Conservation (phyloP, 2,113 vertebrate genomes). For the Toxotes jaculatrix region DNA sequence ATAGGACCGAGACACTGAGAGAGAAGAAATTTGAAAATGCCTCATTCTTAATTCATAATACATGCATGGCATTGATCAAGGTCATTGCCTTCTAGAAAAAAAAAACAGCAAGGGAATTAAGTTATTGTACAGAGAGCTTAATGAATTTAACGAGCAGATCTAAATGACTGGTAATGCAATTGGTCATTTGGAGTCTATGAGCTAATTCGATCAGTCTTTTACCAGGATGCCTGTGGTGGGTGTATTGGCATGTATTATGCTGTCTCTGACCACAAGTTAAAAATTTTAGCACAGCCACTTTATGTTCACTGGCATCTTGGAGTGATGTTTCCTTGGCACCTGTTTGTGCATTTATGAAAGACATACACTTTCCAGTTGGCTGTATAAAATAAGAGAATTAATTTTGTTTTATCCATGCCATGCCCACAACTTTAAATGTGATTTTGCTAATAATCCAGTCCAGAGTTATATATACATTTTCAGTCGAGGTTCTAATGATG, state of each 20-base stretch:
- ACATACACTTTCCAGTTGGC: slow-evolving; percentile 23
- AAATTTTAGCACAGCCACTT: slow-evolving; percentile 16
- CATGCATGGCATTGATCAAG: slow-evolving; percentile 25
- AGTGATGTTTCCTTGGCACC: slow-evolving; percentile 7
- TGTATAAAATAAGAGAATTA: slow-evolving; percentile 4
- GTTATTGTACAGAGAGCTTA: neutral
- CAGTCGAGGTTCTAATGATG: neutral
- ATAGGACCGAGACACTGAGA: slow-evolving; percentile 17
- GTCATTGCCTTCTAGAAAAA: slow-evolving; percentile 26
- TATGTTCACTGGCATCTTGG: slow-evolving; percentile 27
- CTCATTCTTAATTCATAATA: slow-evolving; percentile 1
- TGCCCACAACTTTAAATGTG: neutral
- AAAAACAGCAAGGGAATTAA: neutral
- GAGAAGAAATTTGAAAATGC: neutral
- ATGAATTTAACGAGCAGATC: neutral
- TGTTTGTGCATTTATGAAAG: slow-evolving; percentile 7
- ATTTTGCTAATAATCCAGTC: neutral
- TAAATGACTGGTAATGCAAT: neutral
- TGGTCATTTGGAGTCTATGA: neutral
- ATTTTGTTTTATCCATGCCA: neutral
- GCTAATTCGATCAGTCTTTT: slow-evolving; percentile 21
- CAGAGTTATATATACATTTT: neutral
- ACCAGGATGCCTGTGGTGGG: slow-evolving; percentile 28
- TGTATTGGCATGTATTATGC: slow-evolving; percentile 22
- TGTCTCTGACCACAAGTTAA: slow-evolving; percentile 6